Conservation (phyloP, 2,888 invertebrate species). For the Abrostola tripartita region DNA sequence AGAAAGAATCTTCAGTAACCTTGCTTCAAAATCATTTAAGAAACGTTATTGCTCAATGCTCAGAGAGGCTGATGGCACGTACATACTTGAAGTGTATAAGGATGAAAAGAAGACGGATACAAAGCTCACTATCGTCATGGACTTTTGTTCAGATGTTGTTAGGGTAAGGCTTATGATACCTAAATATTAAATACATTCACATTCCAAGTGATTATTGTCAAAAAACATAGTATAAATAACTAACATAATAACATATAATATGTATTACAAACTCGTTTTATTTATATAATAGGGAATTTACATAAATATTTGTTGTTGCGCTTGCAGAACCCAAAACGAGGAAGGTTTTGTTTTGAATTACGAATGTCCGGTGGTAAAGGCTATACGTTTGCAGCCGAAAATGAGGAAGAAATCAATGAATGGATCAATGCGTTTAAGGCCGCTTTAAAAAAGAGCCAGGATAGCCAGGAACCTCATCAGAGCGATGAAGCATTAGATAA, state of each 20-base stretch:
- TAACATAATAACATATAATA: no score
- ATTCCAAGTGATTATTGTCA: background rate
- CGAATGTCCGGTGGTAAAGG: constrained; percentile 96
- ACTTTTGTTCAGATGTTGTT: constrained; percentile 96
- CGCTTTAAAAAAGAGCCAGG: constrained; percentile 91
- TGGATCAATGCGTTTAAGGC: constrained; percentile 95
- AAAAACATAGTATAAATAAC: no score
- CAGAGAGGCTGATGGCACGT: constrained; percentile 96
- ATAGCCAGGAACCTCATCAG: constrained; percentile 87
- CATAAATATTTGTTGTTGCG: background rate
- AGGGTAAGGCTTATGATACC: constrained; percentile 86
- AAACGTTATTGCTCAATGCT: constrained; percentile 95
- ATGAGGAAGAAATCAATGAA: constrained; percentile 93
- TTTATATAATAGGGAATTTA: background rate
- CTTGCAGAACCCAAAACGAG: constrained; percentile 93
- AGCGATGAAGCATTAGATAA: constrained; percentile 92
- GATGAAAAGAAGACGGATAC: constrained; percentile 97
- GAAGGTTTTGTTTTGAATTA: constrained; percentile 95
- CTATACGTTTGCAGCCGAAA: constrained; percentile 95
- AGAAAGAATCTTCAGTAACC: constrained; percentile 96
- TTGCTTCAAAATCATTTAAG: constrained; percentile 97
- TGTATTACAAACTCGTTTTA: background rate
- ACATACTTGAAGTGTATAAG: constrained; percentile 96
- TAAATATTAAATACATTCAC: background rate
- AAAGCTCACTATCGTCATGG: constrained; percentile 97